Conservation (phyloP, 2,888 invertebrate species). For the Heteropelma amictum region DNA sequence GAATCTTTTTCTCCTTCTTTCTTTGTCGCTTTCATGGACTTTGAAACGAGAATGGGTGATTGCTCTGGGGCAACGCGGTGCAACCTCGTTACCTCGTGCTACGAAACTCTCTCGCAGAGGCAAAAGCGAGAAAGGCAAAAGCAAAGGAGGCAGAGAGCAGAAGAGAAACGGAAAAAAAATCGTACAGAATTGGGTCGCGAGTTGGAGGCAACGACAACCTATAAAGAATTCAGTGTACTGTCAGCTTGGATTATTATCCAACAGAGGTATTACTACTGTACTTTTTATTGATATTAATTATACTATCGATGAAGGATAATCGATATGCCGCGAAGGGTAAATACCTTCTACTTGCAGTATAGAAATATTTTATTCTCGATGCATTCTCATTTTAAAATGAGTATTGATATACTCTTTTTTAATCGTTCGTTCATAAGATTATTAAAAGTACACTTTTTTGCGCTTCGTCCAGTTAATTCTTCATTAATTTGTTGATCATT, state of each 20-base stretch:
- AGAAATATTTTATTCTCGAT: too few relatives aligned
- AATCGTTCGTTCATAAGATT: too few relatives aligned
- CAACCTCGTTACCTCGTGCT: conserved; percentile 44
- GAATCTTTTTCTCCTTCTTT: neutral
- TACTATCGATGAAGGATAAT: too few relatives aligned
- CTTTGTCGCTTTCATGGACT: conserved; percentile 14
- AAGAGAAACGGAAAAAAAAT: neutral
- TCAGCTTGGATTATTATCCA: conserved; percentile 32
- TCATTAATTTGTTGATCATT: too few relatives aligned
- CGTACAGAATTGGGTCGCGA: conserved; percentile 32
- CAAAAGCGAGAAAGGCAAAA: neutral
- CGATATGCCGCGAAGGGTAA: too few relatives aligned
- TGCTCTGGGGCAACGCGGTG: neutral
- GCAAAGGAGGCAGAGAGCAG: neutral
- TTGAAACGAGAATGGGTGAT: conserved; percentile 32
- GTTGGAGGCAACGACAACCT: conserved; percentile 60
- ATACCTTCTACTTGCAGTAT: too few relatives aligned
- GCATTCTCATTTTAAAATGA: too few relatives aligned
- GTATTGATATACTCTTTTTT: too few relatives aligned
- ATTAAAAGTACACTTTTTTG: too few relatives aligned
- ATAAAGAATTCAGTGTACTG: conserved; percentile 63
- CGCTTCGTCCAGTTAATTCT: too few relatives aligned
- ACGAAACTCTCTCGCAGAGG: conserved; percentile 24
- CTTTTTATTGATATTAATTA: too few relatives aligned
- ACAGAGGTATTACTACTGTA: conserved; percentile 22